Evolutionary conservation across 2,888 invertebrate species (phyloP).

Genomic region (Blastobasis lacticolella): DNA sequence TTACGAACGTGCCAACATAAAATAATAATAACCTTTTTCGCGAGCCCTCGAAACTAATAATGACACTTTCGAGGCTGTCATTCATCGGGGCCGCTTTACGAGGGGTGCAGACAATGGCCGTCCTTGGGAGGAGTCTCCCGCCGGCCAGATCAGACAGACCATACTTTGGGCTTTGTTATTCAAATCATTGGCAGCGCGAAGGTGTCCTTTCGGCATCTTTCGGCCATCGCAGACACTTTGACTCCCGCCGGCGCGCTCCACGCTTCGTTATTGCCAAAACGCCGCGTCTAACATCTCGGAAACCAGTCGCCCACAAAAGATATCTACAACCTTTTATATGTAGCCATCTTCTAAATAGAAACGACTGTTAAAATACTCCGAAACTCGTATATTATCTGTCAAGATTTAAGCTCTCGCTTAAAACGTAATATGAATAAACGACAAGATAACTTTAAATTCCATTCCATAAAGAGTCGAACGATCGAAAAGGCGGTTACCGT

Average conservation of each 20-base stretch:
- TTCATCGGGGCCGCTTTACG: neutral
- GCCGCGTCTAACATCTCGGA: conserved; percentile 12
- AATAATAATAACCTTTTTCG: no score
- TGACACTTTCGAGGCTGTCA: neutral
- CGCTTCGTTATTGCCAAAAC: conserved; percentile 28
- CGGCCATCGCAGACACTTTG: conserved; percentile 24
- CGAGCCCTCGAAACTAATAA: no score
- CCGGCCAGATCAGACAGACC: conserved; percentile 22
- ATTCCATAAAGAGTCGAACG: conserved; percentile 47
- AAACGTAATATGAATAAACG: conserved; percentile 33
- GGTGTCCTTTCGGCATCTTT: conserved; percentile 20
- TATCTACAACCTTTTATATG: no score
- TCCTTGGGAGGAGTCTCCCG: conserved; percentile 21
- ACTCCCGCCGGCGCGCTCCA: conserved; percentile 24
- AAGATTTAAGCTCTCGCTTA: conserved; percentile 44
- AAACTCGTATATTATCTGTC: conserved; percentile 42
- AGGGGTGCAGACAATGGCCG: conserved; percentile 1
- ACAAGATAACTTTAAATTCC: conserved; percentile 55
- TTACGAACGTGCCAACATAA: no score
- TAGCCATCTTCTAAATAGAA: neutral
- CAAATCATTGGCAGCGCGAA: conserved; percentile 20
- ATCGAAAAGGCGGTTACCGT: conserved; percentile 63
- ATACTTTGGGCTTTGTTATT: conserved; percentile 36
- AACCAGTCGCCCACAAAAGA: conserved; percentile 1
- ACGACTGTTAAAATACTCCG: conserved; percentile 16